Base-by-base conservation (phyloP, 2,888 invertebrate genomes). In the Archaeoteleia sp. region DNA sequence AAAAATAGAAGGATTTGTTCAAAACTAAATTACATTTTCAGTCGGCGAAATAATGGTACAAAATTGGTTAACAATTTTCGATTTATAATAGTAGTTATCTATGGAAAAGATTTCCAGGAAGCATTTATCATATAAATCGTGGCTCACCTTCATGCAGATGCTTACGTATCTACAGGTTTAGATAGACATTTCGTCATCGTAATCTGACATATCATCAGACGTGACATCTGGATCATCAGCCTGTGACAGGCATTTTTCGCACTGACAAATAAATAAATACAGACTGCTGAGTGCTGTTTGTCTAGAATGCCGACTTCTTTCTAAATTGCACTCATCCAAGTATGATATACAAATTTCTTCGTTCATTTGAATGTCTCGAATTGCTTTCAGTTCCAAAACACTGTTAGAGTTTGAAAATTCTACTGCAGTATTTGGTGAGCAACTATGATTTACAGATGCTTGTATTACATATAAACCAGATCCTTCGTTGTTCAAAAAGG, bases 321-420 rank as follows among this genome's bases (percentile, higher is more conserved):
- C 89, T 66, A 94, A 83, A 42, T 90, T 89, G 80, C 96, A 97
- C 70, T 95, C 95, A 76, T 95, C 95, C 70, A 98, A 87, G 84
- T 98, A 98, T 70, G 94, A 94, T 75, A 96, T 96, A 71, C 90
- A 92, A 67, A 98, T 94, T 86, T 97, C 97, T 63, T 97, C 95
- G 0, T 92, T 95, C 0, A 90, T 88, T 73, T 88, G 83, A 55
- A 98, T 95, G 49, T 91, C 89, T 51, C 87, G 87, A 4, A 90
- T 79, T 0, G 96, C 95, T 70, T 91, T 90, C 53, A 95, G 81
- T 7, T 91, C 91, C 57, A 95, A 86, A 53, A 90, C 89, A 70
- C 92, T 93, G 83, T 95, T 94, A 39, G 94, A 94, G 77, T 93
- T 90, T 0, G 93, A 92, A 82, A 96, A 98, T 13, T 92, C 90